Evolutionary conservation across 2,797 vertebrate species (phyloP).

Genomic region (Etheostoma perlongum): DNA sequence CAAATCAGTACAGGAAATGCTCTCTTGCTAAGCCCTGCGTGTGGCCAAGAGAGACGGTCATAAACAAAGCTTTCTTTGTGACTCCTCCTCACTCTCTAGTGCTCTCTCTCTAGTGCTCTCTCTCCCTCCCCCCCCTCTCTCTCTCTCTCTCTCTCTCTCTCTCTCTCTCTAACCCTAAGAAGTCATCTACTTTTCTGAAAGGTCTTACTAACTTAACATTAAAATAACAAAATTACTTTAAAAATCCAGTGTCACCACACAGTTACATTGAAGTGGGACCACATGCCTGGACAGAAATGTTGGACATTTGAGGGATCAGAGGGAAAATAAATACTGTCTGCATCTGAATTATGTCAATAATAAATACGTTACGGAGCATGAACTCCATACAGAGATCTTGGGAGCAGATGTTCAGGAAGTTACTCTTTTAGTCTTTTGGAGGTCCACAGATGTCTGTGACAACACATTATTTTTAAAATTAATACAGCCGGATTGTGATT

Average conservation of each 20-base stretch:
- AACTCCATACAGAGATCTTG: conserved; percentile 76
- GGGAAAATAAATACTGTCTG: conserved; percentile 79
- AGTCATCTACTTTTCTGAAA: conserved; percentile 26
- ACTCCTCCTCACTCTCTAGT: conserved; percentile 64
- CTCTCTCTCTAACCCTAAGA: conserved; percentile 42
- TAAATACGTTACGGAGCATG: conserved; percentile 73
- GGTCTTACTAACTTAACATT: conserved; percentile 4
- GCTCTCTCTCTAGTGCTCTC: conserved; percentile 40
- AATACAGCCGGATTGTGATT: conserved; percentile 5
- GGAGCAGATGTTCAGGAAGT: conserved; percentile 86
- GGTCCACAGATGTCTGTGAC: conserved; percentile 65
- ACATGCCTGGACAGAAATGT: conserved; percentile 35
- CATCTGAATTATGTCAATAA: conserved; percentile 79
- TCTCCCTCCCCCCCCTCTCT: conserved; percentile 37
- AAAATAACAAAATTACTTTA: too few relatives aligned
- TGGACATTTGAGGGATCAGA: conserved; percentile 57
- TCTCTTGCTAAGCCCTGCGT: conserved; percentile 81
- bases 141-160: conserved; percentile 10
- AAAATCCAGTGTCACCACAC: not conserved
- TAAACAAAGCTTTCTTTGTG: conserved; percentile 86
- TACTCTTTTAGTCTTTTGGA: conserved; percentile 65
- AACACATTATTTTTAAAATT: conserved; percentile 52
- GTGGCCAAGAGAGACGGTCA: conserved; percentile 81
- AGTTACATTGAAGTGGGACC: conserved; percentile 23
- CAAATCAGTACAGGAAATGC: conserved; percentile 84